Evolutionary conservation across 2,113 vertebrate genomes (phyloP), one percentile per base, ranked within the genome.

Genomic region (Brachionichthys hirsutus): DNA sequence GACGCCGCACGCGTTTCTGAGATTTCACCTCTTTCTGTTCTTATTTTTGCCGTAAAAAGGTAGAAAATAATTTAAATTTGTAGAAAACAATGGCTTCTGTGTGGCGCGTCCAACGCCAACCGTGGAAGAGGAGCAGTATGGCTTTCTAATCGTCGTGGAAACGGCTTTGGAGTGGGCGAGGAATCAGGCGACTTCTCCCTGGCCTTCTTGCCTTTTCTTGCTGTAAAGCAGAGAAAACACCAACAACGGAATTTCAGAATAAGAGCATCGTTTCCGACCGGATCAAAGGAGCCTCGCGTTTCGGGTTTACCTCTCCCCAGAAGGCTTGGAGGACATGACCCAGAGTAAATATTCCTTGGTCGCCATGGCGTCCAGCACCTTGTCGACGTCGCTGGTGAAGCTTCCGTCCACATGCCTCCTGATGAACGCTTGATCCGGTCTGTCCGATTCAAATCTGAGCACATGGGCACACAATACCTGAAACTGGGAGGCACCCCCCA

Each of bases 371-470:
- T 99, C 97, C 57, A 99, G 92, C 80, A 97, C 87, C 54, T 95
- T 95, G 90, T 92, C 95, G 83, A 98, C 93, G 46, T 98, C 97
- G 44, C 95, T 97, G 4, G 96, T 96, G 89, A 98, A 99, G 80
- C 94, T 96, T 38, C 96, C 96, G 17, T 99, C 96, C 4, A 96
- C 95, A 2, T 99, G 95, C 78, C 97, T 93, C 87, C 91, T 92
- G 66, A 81, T 87, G 73, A 92, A 30, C 58, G 87, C 84, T 63
- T 90, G 90, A 0, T 68, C 82, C n/a, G 80, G 44, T 73, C 82
- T 83, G 57, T 82, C 85, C 81, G 81, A 84, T 60, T 91, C 82
- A 81, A 92, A 93, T 84, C 96, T 98, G 87, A 70, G 77, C 58
- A 85, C 81, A 84, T 58, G 85, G 67, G 74, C 56, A 84, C 71